Evolutionary conservation across 1,140 invertebrate species (phyloP), one percentile per base, ranked within the genome.

Genomic region (Aphidius ervi): DNA sequence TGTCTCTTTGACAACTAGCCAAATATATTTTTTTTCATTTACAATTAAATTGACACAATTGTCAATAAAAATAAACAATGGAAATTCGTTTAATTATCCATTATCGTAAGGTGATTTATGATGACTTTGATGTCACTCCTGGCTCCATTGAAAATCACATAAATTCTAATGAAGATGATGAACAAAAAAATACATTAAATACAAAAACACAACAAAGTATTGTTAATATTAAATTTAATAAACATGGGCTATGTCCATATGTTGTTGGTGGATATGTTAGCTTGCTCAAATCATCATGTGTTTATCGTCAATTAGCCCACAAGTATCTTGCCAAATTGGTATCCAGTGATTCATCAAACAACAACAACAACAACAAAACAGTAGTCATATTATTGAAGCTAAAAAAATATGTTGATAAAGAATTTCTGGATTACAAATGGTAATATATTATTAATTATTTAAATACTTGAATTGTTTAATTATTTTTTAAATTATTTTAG

Each of bases 391-490:
- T 74, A 4, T 52, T 79, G 10, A 78, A 68, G 58, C 61, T 80
- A 31, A 58, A 63, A 46, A 70, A 78, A 39, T 84, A 31, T 31
- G 23, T 87, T 7, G 80, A 76, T 40, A 81, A 73, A 58, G 83
- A 89, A 68, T 82, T 86, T 46, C 76, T 90, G 61, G 88, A 90
- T 78, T 85, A 85, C 69, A 82, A 79, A 59, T 88, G 86, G 87
- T 86, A 80, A 80, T 75, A 72, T 20, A 42, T 20, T 59, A 8
- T 59, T 8, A 10, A 23, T 2, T 52, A n/a, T 39, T 7, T 31
- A 50, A 16, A 55, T 59, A 8, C 45, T 47, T 66, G 65, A 57
- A 5, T 58, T 54, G 31, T 57, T 56, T 31, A 40, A 23, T 23
- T 39, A 31, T 52, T 42, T 31, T 47, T n/a, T 10, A 41, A 49